Evolutionary conservation across 2,888 invertebrate genomes (phyloP).

Genomic region (Apodemia zela): DNA sequence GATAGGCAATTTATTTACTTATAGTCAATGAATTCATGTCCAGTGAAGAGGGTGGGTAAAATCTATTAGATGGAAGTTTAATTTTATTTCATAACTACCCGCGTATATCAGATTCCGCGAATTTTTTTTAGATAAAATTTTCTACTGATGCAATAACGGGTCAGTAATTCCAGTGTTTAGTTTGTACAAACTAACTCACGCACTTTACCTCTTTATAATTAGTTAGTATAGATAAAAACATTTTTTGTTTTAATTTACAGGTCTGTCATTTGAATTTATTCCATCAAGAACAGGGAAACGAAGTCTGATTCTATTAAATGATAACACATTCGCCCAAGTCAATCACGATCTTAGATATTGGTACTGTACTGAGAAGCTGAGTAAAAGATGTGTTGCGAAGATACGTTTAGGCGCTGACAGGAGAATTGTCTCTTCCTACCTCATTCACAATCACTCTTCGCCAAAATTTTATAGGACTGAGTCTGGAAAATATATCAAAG

Average conservation of each 20-base stretch:
- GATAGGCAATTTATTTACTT: no score
- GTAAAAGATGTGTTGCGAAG: constrained; percentile 37
- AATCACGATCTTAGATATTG: constrained; percentile 38
- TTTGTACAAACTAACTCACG: no score
- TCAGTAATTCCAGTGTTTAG: no score
- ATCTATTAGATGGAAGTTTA: no score
- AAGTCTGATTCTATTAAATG: constrained; percentile 27
- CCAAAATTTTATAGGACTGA: constrained; percentile 28
- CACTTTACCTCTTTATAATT: neutral
- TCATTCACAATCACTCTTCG: constrained; percentile 38
- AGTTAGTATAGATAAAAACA: neutral
- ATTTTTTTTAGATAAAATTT: no score
- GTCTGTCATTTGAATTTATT: constrained; percentile 38
- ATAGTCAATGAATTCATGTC: no score
- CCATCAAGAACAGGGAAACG: constrained; percentile 39
- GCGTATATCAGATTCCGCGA: no score
- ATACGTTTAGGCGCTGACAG: constrained; percentile 34
- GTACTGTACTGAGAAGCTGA: constrained; percentile 39
- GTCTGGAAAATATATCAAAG: constrained; percentile 22
- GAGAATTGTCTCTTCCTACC: constrained; percentile 29
- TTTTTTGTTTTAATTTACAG: constrained; percentile 26
- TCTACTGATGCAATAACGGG: no score
- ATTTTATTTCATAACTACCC: no score
- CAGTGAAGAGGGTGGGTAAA: no score
- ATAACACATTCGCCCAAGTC: constrained; percentile 37